These are phyloP conservation scores for Notechis scutatus DNA, from an alignment of 2,113 vertebrate species.

Conservation along the genomic window DNA sequence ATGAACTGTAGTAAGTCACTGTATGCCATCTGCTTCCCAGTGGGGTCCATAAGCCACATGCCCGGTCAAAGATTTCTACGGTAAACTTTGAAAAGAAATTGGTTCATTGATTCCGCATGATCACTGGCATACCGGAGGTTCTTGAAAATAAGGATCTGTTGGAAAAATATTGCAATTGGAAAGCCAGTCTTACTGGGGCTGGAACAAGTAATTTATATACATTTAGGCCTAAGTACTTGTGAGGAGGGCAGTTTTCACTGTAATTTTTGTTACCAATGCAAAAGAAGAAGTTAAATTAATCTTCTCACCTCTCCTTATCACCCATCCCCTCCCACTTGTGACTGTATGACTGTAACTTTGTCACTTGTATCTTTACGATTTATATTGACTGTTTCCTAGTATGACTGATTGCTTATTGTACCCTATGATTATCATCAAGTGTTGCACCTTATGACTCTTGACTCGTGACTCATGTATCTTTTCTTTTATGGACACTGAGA, in stretches of 20 bases:
- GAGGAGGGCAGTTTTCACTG: background rate
- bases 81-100: background rate
- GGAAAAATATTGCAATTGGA: background rate
- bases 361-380: too few species aligned
- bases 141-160: background rate
- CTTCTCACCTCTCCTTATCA: too few species aligned
- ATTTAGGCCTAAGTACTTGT: background rate
- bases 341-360: too few species aligned
- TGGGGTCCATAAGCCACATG: accelerated
- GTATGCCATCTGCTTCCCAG: background rate
- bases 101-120: background rate
- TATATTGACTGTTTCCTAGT: too few species aligned
- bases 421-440: too few species aligned
- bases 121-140: background rate
- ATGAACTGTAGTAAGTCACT: background rate
- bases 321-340: too few species aligned
- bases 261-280: background rate
- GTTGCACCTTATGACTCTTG: too few species aligned
- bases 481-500: too few species aligned
- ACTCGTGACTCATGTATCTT: too few species aligned
- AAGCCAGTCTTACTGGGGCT: background rate
- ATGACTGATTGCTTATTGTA: too few species aligned
- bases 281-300: background rate
- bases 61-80: background rate
- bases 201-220: background rate